A percentile compares a stretch with the other conserved stretches of the same genome.
These are phyloP conservation scores for Oxyruncus cristatus DNA, from an alignment of 2,113 vertebrate genomes.

Conservation along the genomic window DNA sequence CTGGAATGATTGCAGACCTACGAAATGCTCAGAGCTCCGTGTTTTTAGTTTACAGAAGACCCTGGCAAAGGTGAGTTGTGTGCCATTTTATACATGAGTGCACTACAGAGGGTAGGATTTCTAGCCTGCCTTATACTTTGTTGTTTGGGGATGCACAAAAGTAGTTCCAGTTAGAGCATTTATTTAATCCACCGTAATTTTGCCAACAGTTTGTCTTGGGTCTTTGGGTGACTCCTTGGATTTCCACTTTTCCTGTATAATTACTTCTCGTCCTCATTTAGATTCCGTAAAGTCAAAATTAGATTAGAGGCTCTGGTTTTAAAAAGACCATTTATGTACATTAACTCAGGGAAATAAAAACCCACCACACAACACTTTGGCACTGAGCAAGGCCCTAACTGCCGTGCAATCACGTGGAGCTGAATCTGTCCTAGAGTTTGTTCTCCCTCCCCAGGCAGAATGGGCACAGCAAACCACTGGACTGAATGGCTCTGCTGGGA, in stretches of 20 bases:
- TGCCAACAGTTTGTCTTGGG: neutral
- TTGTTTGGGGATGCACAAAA: neutral
- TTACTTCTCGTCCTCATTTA: neutral
- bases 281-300: neutral
- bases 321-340: neutral
- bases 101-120: neutral
- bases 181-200: neutral
- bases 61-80: neutral
- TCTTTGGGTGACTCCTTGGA: neutral
- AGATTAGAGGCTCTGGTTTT: neutral
- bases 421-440: neutral
- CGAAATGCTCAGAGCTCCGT: accelerated
- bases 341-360: neutral
- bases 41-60: neutral
- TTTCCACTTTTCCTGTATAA: neutral
- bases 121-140: neutral
- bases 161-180: neutral
- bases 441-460: constrained; percentile 9
- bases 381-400: neutral
- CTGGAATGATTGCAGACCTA: neutral
- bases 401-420: neutral
- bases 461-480: neutral
- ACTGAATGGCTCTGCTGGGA: neutral
- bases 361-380: neutral
- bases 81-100: neutral